phyloP scores from a whole-genome alignment of 1,140 invertebrate species.

The Myzus persicae region DNA sequence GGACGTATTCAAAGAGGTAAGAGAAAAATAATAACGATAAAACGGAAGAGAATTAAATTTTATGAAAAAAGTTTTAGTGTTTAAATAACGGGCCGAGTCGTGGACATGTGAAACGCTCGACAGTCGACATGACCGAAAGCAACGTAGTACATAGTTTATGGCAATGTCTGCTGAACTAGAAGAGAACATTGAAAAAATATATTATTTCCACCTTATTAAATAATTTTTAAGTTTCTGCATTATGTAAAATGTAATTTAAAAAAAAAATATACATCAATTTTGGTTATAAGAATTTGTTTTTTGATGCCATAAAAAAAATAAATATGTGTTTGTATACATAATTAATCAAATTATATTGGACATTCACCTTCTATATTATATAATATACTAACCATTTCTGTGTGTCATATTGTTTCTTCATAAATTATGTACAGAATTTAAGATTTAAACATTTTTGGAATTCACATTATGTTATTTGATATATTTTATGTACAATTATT shows the following conservation, averaged over 20 bases:
- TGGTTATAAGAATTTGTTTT: background rate
- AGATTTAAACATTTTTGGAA: background rate
- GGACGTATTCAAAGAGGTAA: background rate
- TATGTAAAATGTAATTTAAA: background rate
- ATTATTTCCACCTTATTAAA: background rate
- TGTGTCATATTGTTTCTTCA: background rate
- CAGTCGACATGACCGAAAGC: background rate
- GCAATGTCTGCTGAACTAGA: background rate
- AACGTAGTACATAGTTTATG: background rate
- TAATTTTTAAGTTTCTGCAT: background rate
- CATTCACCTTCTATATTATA: background rate
- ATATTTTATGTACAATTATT: background rate
- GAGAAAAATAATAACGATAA: background rate
- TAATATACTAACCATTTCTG: background rate
- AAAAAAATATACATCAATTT: background rate
- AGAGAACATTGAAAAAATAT: background rate
- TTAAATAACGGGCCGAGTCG: background rate
- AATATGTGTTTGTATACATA: background rate
- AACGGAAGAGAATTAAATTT: background rate
- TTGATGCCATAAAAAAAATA: background rate
- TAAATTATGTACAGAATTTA: background rate
- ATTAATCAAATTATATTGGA: conserved; percentile 7
- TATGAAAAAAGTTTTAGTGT: background rate
- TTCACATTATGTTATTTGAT: background rate
- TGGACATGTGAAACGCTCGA: background rate